Percentiles rank a stretch among this genome's conserved stretches.
phyloP scores from a whole-genome alignment of 2,797 vertebrate species.

The Epinephelus awoara region DNA sequence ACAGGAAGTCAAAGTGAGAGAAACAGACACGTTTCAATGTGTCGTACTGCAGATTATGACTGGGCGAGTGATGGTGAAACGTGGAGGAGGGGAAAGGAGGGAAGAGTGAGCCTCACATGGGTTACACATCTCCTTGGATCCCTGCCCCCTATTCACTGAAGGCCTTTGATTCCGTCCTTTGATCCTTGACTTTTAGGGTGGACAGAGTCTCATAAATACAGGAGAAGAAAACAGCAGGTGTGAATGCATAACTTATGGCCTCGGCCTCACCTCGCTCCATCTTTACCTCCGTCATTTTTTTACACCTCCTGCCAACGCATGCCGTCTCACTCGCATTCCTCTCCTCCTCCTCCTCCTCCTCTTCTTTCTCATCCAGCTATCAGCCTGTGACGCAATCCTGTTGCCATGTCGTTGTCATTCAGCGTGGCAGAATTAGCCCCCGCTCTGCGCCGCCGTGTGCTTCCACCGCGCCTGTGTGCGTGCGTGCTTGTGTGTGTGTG shows the following conservation, averaged over 20 bases:
- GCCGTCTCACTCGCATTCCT: conserved; percentile 33
- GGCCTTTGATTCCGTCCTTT: conserved; percentile 73
- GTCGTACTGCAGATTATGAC: conserved; percentile 13
- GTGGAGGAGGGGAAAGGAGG: conserved; percentile 3
- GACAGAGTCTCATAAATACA: conserved; percentile 78
- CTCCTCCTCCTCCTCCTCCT: conserved; percentile 32
- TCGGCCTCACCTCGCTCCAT: conserved; percentile 66
- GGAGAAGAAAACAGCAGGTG: conserved; percentile 73
- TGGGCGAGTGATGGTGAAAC: not conserved
- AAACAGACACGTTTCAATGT: conserved; percentile 5
- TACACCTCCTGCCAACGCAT: conserved; percentile 43
- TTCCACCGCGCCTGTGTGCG: not conserved
- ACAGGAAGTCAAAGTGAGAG: conserved; percentile 3
- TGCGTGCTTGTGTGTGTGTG: not conserved
- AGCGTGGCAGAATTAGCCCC: conserved; percentile 76
- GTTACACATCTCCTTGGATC: conserved; percentile 52
- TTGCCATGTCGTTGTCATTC: conserved; percentile 82
- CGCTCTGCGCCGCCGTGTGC: conserved; percentile 29
- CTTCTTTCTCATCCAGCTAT: conserved; percentile 59
- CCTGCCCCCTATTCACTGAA: conserved; percentile 53
- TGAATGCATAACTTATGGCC: conserved; percentile 74
- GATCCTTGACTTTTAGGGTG: conserved; percentile 76
- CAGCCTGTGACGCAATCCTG: conserved; percentile 79
- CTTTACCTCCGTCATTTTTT: conserved; percentile 56
- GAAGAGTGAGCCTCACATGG: not conserved